Percentiles rank a stretch among this genome's conserved stretches.
phyloP scores from a whole-genome alignment of 2,888 invertebrate species.

The Lasioglossum villosulum region DNA sequence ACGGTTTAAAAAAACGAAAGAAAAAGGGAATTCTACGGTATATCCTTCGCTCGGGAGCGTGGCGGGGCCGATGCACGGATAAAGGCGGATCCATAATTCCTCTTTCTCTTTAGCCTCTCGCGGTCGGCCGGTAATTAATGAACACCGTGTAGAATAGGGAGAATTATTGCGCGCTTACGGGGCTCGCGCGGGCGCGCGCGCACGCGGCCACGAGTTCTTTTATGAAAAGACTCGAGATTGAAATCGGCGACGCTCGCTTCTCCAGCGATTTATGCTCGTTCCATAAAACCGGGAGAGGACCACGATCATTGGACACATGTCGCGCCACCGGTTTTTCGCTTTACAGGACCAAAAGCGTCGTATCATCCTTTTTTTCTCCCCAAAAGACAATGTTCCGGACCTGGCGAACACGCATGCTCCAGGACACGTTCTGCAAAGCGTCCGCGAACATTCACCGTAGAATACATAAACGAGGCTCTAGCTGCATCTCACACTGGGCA shows the following conservation, averaged over 20 bases:
- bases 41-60: constrained; percentile 55
- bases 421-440: neutral
- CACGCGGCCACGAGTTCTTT: constrained; percentile 65
- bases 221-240: constrained; percentile 71
- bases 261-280: constrained; percentile 65
- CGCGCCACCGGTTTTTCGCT: constrained; percentile 55
- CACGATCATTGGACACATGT: constrained; percentile 60
- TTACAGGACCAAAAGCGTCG: constrained; percentile 28
- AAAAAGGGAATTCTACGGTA: constrained; percentile 52
- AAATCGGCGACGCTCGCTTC: constrained; percentile 59
- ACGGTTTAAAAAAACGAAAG: neutral
- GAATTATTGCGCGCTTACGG: constrained; percentile 77
- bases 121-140: constrained; percentile 75
- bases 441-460: neutral
- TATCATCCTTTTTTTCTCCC: neutral
- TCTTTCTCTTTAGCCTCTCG: constrained; percentile 72
- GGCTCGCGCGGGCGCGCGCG: constrained; percentile 1
- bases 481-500: neutral
- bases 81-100: constrained; percentile 78
- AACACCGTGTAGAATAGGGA: constrained; percentile 78
- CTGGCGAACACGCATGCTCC: neutral
- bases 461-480: neutral
- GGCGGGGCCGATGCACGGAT: constrained; percentile 72
- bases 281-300: constrained; percentile 63
- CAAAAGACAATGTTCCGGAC: neutral